Conservation (phyloP, 2,888 invertebrate genomes). For the Polietes domitor region DNA sequence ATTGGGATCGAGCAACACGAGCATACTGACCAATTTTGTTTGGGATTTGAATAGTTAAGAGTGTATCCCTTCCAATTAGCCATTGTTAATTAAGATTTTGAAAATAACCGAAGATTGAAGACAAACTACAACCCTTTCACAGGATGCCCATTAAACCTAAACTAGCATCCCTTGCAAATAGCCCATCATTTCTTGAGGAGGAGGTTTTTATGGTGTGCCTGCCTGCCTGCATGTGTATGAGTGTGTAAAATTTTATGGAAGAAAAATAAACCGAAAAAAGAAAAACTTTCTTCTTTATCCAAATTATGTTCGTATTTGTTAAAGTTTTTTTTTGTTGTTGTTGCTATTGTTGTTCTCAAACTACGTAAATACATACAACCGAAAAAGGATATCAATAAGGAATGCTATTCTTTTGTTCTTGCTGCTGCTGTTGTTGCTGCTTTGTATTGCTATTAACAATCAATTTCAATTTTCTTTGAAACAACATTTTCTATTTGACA, state of each 20-base stretch:
- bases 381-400: conserved; percentile 47
- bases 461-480: conserved; percentile 58
- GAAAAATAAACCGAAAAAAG: conserved; percentile 13
- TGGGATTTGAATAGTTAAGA: conserved; percentile 2
- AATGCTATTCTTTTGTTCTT: conserved; percentile 35
- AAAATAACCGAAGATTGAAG: conserved; percentile 12
- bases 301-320: conserved; percentile 56
- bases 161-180: conserved; percentile 9
- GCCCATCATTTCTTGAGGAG: conserved; percentile 58
- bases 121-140: conserved; percentile 41
- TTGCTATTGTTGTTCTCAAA: conserved; percentile 68
- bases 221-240: conserved; percentile 47
- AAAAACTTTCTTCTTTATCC: conserved; percentile 29
- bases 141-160: not conserved
- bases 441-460: conserved; percentile 59
- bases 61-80: not conserved
- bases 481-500: conserved; percentile 49
- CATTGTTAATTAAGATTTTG: conserved; percentile 52
- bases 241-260: conserved; percentile 51
- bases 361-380: not conserved
- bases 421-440: conserved; percentile 5
- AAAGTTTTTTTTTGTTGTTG: conserved; percentile 47
- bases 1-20: not conserved
- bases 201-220: conserved; percentile 65
- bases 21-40: conserved; percentile 6